Evolutionary conservation across 2,797 vertebrate species (phyloP).

Genomic region (Pitangus sulphuratus): DNA sequence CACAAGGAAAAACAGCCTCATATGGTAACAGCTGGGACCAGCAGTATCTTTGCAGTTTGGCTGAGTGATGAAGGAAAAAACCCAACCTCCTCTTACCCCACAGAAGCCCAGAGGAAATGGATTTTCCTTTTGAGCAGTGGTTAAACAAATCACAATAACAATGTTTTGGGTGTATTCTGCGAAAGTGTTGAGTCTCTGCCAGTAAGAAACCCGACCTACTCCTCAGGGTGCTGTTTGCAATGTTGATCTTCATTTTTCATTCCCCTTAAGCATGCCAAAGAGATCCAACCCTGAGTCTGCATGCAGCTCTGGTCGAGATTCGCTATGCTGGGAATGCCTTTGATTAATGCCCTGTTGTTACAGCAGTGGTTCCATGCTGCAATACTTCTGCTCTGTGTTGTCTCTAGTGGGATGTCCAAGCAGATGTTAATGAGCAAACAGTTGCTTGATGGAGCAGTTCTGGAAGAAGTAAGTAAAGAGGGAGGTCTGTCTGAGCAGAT

Average conservation of each 20-base stretch:
- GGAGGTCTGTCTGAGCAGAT: neutral
- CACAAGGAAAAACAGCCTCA: neutral
- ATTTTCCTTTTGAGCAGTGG: neutral
- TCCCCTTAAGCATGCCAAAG: neutral
- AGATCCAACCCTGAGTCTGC: neutral
- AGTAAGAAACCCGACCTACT: slow-evolving; percentile 43
- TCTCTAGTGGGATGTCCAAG: neutral
- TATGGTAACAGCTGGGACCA: neutral
- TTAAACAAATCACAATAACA: slow-evolving; percentile 31
- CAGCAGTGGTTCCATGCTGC: neutral
- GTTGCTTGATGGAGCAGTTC: neutral
- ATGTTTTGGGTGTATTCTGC: slow-evolving; percentile 14
- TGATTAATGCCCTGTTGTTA: fast-evolving
- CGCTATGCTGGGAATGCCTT: neutral
- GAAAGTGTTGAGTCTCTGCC: slow-evolving; percentile 9
- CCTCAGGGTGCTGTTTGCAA: slow-evolving; percentile 48
- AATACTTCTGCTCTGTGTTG: fast-evolving
- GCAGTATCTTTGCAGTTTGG: neutral
- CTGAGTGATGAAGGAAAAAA: neutral
- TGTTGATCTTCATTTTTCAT: slow-evolving; percentile 40
- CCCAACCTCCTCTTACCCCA: neutral
- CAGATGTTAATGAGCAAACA: neutral
- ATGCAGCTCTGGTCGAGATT: neutral
- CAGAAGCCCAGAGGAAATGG: slow-evolving; percentile 1
- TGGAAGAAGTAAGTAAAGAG: neutral